Conservation (phyloP, 2,888 invertebrate genomes). For the Stenotaenia linearis region DNA sequence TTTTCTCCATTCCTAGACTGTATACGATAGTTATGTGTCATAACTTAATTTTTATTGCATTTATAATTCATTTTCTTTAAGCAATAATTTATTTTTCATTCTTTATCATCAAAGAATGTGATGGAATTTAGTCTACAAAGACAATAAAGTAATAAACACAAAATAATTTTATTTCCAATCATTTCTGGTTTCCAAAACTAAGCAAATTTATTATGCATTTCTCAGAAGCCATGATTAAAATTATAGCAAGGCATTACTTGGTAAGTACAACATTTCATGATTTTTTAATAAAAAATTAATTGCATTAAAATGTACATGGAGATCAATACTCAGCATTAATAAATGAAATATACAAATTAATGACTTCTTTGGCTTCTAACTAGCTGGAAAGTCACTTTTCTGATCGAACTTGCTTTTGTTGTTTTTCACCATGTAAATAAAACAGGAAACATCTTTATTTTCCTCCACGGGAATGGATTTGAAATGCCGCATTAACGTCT, state of each 20-base stretch:
- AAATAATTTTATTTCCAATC: not conserved
- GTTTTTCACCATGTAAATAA: conserved; percentile 93
- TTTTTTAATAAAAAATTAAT: not conserved
- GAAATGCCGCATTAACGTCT: conserved; percentile 93
- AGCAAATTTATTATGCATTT: not conserved
- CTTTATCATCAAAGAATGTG: not conserved
- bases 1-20: not conserved
- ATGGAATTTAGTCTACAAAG: not conserved
- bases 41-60: not conserved
- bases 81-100: not conserved
- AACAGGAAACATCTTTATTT: conserved; percentile 89
- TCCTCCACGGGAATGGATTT: conserved; percentile 90
- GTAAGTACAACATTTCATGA: not conserved
- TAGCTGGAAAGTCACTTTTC: conserved; percentile 47
- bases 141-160: not conserved
- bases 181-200: not conserved
- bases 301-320: not conserved
- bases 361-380: not conserved
- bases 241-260: not conserved
- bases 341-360: not conserved
- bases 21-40: not conserved
- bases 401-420: conserved; percentile 82
- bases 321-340: not conserved
- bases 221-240: not conserved
- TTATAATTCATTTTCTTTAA: not conserved